phyloP scores from a whole-genome alignment of 2,113 vertebrate genomes.

The Hymenochirus boettgeri region DNA sequence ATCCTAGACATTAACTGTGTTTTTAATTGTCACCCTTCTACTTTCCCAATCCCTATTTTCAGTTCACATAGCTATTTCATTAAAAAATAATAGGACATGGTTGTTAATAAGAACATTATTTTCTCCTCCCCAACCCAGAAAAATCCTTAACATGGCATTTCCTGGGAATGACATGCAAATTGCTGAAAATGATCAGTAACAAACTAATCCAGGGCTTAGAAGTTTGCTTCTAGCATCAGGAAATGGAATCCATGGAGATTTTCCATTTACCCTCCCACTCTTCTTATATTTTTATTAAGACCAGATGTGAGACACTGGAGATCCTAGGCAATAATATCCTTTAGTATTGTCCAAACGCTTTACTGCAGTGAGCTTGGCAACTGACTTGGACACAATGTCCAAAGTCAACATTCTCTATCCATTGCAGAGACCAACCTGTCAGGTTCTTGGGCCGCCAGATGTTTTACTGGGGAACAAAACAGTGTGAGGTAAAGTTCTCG shows the following conservation, averaged over 20 bases:
- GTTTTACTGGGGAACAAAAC: conserved; percentile 32
- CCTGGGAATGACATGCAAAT: conserved; percentile 52
- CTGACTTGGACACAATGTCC: conserved; percentile 19
- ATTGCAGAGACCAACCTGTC: conserved; percentile 41
- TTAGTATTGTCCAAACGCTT: conserved; percentile 40
- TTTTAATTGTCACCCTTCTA: no score
- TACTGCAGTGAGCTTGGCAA: conserved; percentile 36
- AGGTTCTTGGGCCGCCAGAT: conserved; percentile 7
- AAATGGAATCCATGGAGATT: conserved; percentile 52
- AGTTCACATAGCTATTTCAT: no score
- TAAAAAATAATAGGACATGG: conserved; percentile 7
- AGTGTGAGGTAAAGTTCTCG: conserved; percentile 32
- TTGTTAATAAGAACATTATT: conserved; percentile 38
- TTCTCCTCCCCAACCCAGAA: conserved; percentile 45
- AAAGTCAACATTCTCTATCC: conserved; percentile 40
- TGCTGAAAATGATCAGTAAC: conserved; percentile 55
- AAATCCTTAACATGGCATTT: conserved; percentile 53
- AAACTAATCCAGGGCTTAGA: conserved; percentile 59
- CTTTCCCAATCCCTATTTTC: no score
- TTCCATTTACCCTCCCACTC: conserved; percentile 30
- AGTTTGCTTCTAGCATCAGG: conserved; percentile 54
- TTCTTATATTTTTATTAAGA: conserved; percentile 50
- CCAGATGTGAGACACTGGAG: conserved; percentile 60
- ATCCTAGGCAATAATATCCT: conserved; percentile 46
- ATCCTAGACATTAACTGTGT: no score